Evolutionary conservation across 2,888 invertebrate genomes (phyloP), one percentile per base, ranked within the genome.

Genomic region (Allophyes oxyacanthae): DNA sequence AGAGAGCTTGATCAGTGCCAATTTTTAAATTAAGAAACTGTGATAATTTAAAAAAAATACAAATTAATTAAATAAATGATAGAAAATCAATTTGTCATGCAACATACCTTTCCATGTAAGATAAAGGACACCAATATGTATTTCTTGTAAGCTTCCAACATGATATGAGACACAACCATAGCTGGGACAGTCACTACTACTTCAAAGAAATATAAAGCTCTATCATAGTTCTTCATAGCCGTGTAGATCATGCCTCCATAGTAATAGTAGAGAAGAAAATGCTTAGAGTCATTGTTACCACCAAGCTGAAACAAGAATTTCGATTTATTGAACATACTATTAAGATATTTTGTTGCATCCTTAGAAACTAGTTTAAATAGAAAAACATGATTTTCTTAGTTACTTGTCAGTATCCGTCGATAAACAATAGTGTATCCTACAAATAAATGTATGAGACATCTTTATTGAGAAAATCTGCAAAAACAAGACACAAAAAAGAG

Each of bases 171-270:
- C 59, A 99, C 98, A 33, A 98, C 98, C 94, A 97, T 95, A 28
- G 98, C 97, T 2, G 99, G 99, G n/a, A 98, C 98, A 25, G 98
- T 98, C 57, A 99, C 96, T 56, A 97, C 98, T 13, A 99, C 98
- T 96, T 99, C 99, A 89, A 98, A 98, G 91, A 98, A 99, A 90
- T 98, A 99, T 62, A 99, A 92, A 7, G 99, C 98, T 82, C 98
- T 95, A 74, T 98, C 98, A 85, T 97, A 98, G 83, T 98, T 98
- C 87, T 99, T 98, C 79, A 99, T 91, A 9, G 98, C 98, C 52
- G 98, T 96, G 88, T 99, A 99, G 74, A 99, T 98, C 98, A 99
- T 98, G 48, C 99, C 99, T 56, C 99, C 99, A 86, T 99, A 99
- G 88, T 99, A 99, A 86, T 98, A 99, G 88, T 98, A 99, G 0